Base-by-base conservation (phyloP, 2,797 vertebrate genomes). In the Spinus olivaceus region DNA sequence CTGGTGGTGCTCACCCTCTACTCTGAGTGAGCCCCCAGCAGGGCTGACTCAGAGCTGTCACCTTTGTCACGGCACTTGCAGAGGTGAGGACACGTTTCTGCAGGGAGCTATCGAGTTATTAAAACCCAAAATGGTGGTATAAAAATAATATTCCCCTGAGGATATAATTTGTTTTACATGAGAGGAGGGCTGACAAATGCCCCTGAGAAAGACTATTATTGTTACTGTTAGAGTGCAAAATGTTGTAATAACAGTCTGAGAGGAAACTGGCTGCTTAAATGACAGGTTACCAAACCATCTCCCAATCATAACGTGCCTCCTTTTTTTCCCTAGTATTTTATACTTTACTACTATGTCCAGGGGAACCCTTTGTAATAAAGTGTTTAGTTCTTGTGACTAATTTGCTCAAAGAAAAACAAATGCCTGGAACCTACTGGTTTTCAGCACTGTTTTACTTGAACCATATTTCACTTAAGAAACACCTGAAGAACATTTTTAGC, bases 141-240 rank as follows among this genome's bases (percentile, higher is more conserved):
- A 91, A 96, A 94, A 86, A 83, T 87, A 67, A 63, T 81, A 86
- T 77, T 81, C n/a, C 50, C 76, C 37, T 3, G 51, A 69, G 44
- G 82, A 86, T 42, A 49, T 92, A 74, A 93, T 95, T 92, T 84
- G 53, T 95, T 91, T 86, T 82, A 53, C 0, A 2, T 82, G 80
- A 89, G 46, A 96, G 64, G 37, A 92, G 22, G 53, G 60, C 65
- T 94, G 85, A 91, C 28, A 92, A 86, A 90, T 81, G 61, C 27
- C 50, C 44, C 50, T 23, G 11, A 87, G 81, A 91, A 92, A 87
- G 61, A 59, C 46, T 78, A 8, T 67, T 89, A 87, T 42, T 86
- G 57, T 56, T 95, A 72, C 57, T 78, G 28, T 67, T 92, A 56
- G 64, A 92, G 69, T 63, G 78, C 73, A 67, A 83, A 88, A 85